These are phyloP conservation scores for Hypanus sabinus DNA, from an alignment of 2,113 vertebrate genomes.

Conservation along the genomic window DNA sequence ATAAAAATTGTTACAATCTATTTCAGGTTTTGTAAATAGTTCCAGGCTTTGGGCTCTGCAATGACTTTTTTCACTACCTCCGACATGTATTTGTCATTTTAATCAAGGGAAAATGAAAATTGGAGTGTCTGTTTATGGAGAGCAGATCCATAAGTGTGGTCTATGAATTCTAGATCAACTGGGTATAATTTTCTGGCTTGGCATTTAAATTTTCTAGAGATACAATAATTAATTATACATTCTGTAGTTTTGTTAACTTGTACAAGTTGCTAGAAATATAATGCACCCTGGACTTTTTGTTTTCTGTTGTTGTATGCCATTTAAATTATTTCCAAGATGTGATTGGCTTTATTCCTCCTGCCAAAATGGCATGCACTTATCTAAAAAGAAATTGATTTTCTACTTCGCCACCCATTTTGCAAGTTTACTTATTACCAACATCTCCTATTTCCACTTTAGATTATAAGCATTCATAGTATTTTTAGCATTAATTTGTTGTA, in stretches of 20 bases:
- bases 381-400: background rate
- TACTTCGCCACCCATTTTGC: background rate
- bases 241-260: background rate
- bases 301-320: background rate
- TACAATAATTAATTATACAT: background rate
- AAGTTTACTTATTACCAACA: background rate
- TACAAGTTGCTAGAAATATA: no score
- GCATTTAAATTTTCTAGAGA: background rate
- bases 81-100: background rate
- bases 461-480: no score
- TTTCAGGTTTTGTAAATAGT: background rate
- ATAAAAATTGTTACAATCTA: no score
- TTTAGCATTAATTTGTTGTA: background rate
- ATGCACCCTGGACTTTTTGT: background rate
- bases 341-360: background rate
- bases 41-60: background rate
- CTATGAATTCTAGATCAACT: background rate
- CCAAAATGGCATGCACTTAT: background rate
- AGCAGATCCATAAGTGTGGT: background rate
- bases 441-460: no score
- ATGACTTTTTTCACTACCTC: background rate
- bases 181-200: background rate
- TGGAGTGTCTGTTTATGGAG: background rate
- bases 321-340: background rate
- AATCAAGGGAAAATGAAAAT: no score